Evolutionary conservation across 2,888 invertebrate species (phyloP).

Genomic region (Cheilosia urbana): DNA sequence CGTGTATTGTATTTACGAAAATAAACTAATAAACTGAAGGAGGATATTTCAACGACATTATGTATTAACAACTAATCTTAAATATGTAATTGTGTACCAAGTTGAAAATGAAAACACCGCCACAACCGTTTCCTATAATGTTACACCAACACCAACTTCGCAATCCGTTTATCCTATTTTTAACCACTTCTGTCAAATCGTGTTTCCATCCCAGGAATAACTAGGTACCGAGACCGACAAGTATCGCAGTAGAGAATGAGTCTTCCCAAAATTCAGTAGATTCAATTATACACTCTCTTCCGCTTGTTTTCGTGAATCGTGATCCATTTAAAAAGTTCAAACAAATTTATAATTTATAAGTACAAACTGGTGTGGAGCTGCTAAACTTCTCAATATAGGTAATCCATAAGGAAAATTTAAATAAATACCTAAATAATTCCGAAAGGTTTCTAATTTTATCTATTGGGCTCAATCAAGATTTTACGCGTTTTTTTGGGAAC

Average conservation of each 20-base stretch:
- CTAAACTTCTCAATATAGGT: too few relatives aligned
- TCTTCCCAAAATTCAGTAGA: conserved; percentile 15
- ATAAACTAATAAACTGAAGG: too few relatives aligned
- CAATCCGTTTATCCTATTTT: conserved; percentile 12
- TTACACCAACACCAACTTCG: background rate
- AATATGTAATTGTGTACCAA: too few relatives aligned
- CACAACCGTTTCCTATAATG: background rate
- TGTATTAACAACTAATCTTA: too few relatives aligned
- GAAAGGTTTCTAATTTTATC: too few relatives aligned
- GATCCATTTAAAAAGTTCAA: conserved; percentile 9
- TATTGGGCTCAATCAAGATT: too few relatives aligned
- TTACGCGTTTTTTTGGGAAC: too few relatives aligned
- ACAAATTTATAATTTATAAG: too few relatives aligned
- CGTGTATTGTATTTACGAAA: too few relatives aligned
- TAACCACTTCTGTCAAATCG: background rate
- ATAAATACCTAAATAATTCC: background rate
- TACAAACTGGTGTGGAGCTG: too few relatives aligned
- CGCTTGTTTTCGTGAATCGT: conserved; percentile 32
- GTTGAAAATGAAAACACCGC: background rate
- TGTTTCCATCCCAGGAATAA: background rate
- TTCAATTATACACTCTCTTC: conserved; percentile 35
- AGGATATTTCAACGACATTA: too few relatives aligned
- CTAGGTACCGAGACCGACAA: conserved; percentile 9
- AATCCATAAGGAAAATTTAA: background rate
- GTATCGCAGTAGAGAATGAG: background rate